Base-by-base conservation (phyloP, 2,113 vertebrate species). In the Lophotis ruficrista region DNA sequence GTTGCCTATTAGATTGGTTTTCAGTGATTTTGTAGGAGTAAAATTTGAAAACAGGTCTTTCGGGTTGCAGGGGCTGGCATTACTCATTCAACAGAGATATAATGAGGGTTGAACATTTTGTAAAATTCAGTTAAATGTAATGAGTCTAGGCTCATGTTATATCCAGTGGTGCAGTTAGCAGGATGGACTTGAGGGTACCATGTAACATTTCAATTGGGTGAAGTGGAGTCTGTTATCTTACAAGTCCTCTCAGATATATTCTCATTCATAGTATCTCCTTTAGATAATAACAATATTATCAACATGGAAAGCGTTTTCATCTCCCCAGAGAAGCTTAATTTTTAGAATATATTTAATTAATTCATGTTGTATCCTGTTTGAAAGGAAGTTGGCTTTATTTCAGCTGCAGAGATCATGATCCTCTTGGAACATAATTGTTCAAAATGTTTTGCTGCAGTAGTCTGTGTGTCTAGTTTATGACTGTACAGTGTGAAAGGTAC, bases 331-430 rank as follows among this genome's bases (percentile, higher is more conserved):
- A 76, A 58, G 45, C n/a, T 14, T 35, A 2, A 10, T 51, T 54
- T 45, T 2, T 28, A 8, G 19, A 30, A 62, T 17, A 14, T 35
- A 48, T 15, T 41, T 38, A 47, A 50, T 77, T 81, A 93, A 94
- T 94, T 92, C 72, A 75, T 56, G 7, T 7, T 20, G 4, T 76
- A 53, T 95, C 87, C 92, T 90, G 47, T 89, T 94, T 79, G 70
- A 90, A 82, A 86, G 92, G 72, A 84, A 91, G 41, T 8, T 70
- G 68, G 50, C 58, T 94, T 91, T 61, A 53, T 87, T 93, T 94
- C 60, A 78, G 57, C 47, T 73, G 37, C n/a, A n/a, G 60, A 80
- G 23, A 37, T 84, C 68, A 70, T 47, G 9, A 12, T 64, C 9
- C 21, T 80, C 19, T 25, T 76, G 66, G 23, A 94, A 84, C 18